Conservation (phyloP, 2,797 vertebrate genomes). For the Malurus leucopterus region DNA sequence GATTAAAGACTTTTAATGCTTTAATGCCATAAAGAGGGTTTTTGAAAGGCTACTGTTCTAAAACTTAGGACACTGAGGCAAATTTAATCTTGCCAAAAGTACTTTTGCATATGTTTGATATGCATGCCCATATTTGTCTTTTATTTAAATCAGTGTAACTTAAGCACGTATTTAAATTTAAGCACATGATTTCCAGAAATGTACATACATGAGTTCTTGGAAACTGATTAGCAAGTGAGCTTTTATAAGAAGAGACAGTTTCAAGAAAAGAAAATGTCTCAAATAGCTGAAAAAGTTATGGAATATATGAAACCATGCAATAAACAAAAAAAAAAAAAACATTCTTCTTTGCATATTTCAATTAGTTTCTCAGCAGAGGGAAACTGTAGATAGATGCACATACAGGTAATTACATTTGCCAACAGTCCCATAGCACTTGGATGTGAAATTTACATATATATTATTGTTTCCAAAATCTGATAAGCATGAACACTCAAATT, state of each 20-base stretch:
- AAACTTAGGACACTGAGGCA: neutral
- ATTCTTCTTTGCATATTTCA: neutral
- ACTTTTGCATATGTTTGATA: neutral
- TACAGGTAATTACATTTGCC: conserved; percentile 8
- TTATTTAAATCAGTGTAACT: neutral
- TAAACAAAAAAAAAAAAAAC: neutral
- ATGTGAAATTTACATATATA: conserved; percentile 45
- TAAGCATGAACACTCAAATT: conserved; percentile 13
- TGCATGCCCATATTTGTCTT: neutral
- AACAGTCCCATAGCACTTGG: neutral
- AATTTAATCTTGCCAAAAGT: neutral
- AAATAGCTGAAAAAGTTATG: neutral
- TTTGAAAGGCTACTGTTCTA: neutral
- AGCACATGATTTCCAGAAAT: neutral
- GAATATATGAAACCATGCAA: neutral
- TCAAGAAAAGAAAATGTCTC: neutral
- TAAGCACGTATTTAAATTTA: neutral
- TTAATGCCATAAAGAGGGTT: neutral
- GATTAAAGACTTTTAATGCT: neutral
- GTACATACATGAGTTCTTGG: neutral
- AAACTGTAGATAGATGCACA: conserved; percentile 2
- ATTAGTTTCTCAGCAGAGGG: neutral
- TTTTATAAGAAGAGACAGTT: neutral
- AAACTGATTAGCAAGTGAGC: neutral
- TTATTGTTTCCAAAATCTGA: conserved; percentile 29